Evolutionary conservation across 2,888 invertebrate genomes (phyloP).

Genomic region (Acrocera orbiculus): DNA sequence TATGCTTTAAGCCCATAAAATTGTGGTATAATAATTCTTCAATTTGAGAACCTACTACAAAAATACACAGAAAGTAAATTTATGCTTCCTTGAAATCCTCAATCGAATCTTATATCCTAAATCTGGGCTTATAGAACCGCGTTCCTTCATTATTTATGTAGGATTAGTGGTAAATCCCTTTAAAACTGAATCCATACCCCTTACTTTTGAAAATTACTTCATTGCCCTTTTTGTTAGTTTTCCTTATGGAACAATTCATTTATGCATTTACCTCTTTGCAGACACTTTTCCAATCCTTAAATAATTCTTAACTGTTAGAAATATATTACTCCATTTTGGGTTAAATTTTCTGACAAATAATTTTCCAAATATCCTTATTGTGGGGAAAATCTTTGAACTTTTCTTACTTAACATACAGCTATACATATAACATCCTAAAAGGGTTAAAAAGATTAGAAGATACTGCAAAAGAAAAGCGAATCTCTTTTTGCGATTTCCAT

Average conservation of each 20-base stretch:
- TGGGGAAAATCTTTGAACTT: too few species aligned
- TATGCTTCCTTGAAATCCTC: too few species aligned
- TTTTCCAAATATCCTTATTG: background rate
- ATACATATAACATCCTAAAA: too few species aligned
- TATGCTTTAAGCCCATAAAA: too few species aligned
- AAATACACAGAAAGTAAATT: too few species aligned
- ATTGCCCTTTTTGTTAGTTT: background rate
- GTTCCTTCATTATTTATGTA: slow-evolving; percentile 17
- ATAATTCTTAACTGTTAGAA: background rate
- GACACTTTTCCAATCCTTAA: too few species aligned
- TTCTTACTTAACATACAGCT: too few species aligned
- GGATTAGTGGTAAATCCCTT: slow-evolving; percentile 18
- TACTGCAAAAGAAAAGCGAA: background rate
- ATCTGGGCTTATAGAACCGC: slow-evolving; percentile 15
- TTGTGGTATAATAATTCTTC: too few species aligned
- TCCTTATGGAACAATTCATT: background rate
- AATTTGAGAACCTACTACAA: too few species aligned
- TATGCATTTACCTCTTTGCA: background rate
- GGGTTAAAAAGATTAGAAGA: background rate
- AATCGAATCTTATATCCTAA: slow-evolving; percentile 12
- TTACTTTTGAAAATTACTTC: slow-evolving; percentile 11
- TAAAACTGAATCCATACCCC: slow-evolving; percentile 12
- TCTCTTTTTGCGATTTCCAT: background rate
- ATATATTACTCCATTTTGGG: background rate
- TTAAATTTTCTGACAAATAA: background rate